A percentile compares a stretch with the other conserved stretches of the same genome.
Evolutionary conservation across 2,113 vertebrate genomes (phyloP).

Genomic region (Indicator maculatus): DNA sequence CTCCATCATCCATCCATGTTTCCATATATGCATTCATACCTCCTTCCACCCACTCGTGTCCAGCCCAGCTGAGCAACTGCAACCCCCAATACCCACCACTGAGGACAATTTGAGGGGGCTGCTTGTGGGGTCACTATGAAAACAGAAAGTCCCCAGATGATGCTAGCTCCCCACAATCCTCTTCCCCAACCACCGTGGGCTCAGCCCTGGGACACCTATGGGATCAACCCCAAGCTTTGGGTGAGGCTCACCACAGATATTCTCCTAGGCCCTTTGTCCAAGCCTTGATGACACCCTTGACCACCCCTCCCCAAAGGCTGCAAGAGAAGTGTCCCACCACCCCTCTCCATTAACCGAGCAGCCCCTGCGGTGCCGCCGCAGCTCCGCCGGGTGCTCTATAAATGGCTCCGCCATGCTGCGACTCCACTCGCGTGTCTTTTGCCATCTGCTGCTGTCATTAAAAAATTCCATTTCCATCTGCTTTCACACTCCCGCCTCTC

Average conservation of each 20-base stretch:
- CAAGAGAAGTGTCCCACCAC: not conserved
- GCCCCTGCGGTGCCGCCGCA: not conserved
- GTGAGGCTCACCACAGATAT: no score
- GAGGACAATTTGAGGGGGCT: not conserved
- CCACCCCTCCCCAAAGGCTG: rapidly evolving
- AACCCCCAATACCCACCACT: not conserved
- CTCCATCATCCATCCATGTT: not conserved
- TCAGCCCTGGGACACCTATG: not conserved
- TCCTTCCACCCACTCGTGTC: not conserved
- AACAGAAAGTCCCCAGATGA: not conserved
- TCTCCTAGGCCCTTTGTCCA: not conserved
- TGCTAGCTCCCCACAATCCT: not conserved
- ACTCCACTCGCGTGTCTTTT: constrained; percentile 74
- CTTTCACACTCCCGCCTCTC: constrained; percentile 69
- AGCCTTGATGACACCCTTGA: no score
- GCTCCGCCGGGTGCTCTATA: not conserved
- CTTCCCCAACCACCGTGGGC: rapidly evolving
- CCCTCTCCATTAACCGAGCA: not conserved
- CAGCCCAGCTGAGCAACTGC: not conserved
- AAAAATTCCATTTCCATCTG: constrained; percentile 80
- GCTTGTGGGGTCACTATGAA: not conserved
- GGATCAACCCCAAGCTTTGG: rapidly evolving
- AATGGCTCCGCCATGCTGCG: constrained; percentile 58
- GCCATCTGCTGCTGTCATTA: constrained; percentile 83
- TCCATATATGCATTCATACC: not conserved